Conservation (phyloP, 2,113 vertebrate genomes). For the Cololabis saira region DNA sequence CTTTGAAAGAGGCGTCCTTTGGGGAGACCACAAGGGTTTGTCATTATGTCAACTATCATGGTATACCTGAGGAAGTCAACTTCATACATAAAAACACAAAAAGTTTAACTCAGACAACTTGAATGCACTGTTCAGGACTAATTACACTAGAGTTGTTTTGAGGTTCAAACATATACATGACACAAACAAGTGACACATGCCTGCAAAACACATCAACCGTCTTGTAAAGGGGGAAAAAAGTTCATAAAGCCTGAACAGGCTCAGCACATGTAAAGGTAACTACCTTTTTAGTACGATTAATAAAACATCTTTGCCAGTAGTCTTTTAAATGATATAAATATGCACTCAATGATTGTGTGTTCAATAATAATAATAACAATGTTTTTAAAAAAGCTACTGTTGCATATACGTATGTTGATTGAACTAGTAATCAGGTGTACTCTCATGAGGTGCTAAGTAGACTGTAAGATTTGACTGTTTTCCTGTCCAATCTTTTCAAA, state of each 20-base stretch:
- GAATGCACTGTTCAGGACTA: constrained; percentile 24
- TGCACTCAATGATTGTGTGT: no score
- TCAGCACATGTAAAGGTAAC: background rate
- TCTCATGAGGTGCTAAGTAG: background rate
- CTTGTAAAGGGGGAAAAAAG: background rate
- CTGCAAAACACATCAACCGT: constrained; percentile 1
- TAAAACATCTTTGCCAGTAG: background rate
- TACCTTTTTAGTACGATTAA: background rate
- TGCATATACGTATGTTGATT: no score
- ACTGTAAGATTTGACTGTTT: background rate
- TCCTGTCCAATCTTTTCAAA: constrained; percentile 25
- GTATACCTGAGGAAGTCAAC: constrained; percentile 33
- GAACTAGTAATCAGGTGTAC: no score
- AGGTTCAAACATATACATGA: constrained; percentile 22
- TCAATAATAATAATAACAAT: no score
- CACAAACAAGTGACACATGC: constrained; percentile 19
- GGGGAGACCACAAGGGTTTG: constrained; percentile 51
- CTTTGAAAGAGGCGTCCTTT: constrained; percentile 64
- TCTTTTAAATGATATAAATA: no score
- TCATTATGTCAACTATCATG: constrained; percentile 24
- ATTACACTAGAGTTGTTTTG: constrained; percentile 51
- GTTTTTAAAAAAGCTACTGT: no score
- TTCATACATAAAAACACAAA: constrained; percentile 23
- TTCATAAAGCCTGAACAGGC: background rate
- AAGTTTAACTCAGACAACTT: constrained; percentile 30